Base-by-base conservation (phyloP, 2,113 vertebrate genomes). In the Eptatretus burgeri region DNA sequence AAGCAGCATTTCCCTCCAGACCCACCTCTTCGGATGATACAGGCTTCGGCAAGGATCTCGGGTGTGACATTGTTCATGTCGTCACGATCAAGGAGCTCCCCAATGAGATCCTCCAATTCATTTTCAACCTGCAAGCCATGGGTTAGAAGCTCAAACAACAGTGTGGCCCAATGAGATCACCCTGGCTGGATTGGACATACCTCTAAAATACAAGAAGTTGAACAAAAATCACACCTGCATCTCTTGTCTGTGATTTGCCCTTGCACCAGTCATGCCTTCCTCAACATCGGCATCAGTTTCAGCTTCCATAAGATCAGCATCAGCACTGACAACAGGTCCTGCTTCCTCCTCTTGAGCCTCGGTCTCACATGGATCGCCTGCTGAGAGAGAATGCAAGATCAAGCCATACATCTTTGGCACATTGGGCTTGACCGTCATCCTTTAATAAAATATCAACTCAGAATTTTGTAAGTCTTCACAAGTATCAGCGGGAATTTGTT, bases 101-200 rank as follows among this genome's bases (percentile, higher is more conserved):
- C 85, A 68, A 89, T 89, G 66, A 89, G 76, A 76, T 89, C 85
- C 72, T 88, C 85, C 74, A 89, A 76, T 70, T 89, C 84, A 68
- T 84, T 89, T 71, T 89, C 85, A 52, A 89, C 85, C 85, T 89
- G 70, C 56, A 41, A 41, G 7, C 27, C 27, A 41, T 41, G 27
- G 27, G 27, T 7, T 3, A 41, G 27, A 41, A 41, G 3, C 3
- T 41, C 27, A 41, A 41, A 41, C 27, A 41, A 41, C 27, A 41
- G 27, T 41, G 27, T 41, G 27, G 27, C 27, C 27, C 3, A 41
- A 41, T 41, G 3, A 41, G 7, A 41, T 41, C 27, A 41, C 7
- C 60, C n/a, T 66, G 64, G 63, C 69, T 67, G 63, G 70, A 51
- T 68, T 66, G 66, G 27, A 68, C 51, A 67, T 66, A 27, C 63